Evolutionary conservation across 2,888 invertebrate species (phyloP), one percentile per base, ranked within the genome.

Genomic region (Norana najaformis): DNA sequence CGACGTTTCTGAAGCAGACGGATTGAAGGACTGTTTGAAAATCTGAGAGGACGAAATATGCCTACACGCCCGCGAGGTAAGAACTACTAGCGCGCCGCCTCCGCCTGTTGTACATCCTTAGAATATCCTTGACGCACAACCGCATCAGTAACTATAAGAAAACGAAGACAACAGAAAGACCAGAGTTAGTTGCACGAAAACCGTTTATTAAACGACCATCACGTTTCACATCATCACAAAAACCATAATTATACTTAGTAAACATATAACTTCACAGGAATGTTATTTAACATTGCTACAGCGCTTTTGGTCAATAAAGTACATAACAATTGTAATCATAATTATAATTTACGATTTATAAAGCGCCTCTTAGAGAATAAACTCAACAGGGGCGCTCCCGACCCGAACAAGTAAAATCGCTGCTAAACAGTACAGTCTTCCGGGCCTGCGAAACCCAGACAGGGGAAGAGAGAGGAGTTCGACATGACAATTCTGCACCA

Each of bases 121-220:
- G 85, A 18, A 85, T 85, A 85, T 85, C 85, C 34, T 85, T 85
- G 36, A 85, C 85, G 37, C 85, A 85, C 85, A 85, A 85, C 36
- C 85, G 6, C 36, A 85, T 11, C 85, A 85, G 85, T 85, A 85
- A 85, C 85, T 85, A 36, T 83, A 85, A 16, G 23, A 85, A 16
- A 8, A 85, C 18, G 23, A 34, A 83, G 83, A 85, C 37, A 85
- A 36, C 34, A 85, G 23, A 35, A 85, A 85, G 36, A 37, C 83
- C 3, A 35, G 35, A 13, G 85, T 36, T 23, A 85, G 85, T 69
- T 23, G 23, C 47, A 47, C 6, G 69, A 69, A 30, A 69, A 69
- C n/a, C 69, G n/a, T 69, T 69, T 69, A 69, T 69, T 69, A 69
- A n/a, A n/a, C n/a, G n/a, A 69, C n/a, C 30, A n/a, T 13, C 69